Percentiles rank a stretch among this genome's conserved stretches.
phyloP scores from a whole-genome alignment of 64 coral and sea anemone species.

The Dendrophyllia cribrosa region DNA sequence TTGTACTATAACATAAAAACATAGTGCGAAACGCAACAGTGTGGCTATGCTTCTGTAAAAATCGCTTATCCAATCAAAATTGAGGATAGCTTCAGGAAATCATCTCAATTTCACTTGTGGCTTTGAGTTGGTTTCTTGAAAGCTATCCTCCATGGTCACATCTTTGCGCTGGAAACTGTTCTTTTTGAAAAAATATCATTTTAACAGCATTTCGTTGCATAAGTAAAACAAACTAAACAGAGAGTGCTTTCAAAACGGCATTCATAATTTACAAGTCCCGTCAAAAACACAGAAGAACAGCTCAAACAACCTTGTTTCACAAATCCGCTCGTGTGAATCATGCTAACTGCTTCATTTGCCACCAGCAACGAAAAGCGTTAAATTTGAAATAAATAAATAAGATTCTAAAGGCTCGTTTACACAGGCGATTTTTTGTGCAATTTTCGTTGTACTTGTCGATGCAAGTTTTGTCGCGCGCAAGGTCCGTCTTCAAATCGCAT shows the following conservation, averaged over 20 bases:
- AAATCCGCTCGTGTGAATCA: background rate
- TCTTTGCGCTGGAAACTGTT: background rate
- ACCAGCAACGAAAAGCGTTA: background rate
- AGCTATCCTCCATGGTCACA: no score
- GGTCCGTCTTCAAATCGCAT: no score
- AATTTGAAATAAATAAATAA: background rate
- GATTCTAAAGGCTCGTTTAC: background rate
- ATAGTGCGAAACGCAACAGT: no score
- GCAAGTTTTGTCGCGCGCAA: no score
- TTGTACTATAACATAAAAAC: no score
- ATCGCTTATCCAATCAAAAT: background rate
- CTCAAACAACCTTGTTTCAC: no score
- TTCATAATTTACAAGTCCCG: background rate
- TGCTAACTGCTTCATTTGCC: background rate
- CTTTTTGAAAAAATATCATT: background rate
- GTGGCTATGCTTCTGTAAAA: no score
- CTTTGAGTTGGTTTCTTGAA: no score
- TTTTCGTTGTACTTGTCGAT: no score
- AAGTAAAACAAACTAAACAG: background rate
- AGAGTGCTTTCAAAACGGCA: background rate
- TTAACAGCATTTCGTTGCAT: background rate
- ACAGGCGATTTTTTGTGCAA: no score
- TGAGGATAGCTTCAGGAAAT: background rate
- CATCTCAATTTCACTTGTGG: no score
- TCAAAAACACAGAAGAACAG: no score